These are phyloP conservation scores for Dreissena rostriformis DNA, from an alignment of 1,140 invertebrate genomes.

Conservation along the genomic window DNA sequence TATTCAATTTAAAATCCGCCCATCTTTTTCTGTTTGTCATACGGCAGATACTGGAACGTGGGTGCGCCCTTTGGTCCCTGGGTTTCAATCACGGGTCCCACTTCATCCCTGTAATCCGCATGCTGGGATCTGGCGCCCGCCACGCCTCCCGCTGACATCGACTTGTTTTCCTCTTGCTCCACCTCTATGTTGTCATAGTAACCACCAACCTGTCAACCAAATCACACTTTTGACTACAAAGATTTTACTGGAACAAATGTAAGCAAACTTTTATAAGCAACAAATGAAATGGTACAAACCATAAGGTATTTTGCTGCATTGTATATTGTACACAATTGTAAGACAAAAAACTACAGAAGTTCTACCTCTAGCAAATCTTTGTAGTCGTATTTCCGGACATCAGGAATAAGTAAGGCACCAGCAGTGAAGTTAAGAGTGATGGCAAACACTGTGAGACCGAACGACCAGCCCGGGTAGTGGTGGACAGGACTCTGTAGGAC, in stretches of 20 bases:
- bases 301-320: too few relatives aligned
- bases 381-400: constrained; percentile 49
- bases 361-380: constrained; percentile 45
- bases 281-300: too few relatives aligned
- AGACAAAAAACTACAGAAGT: not conserved
- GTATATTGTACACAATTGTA: too few relatives aligned
- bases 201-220: constrained; percentile 28
- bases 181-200: constrained; percentile 31
- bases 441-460: constrained; percentile 47
- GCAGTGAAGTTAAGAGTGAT: constrained; percentile 24
- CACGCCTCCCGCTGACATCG: not conserved
- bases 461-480: constrained; percentile 46
- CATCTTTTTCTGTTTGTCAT: constrained; percentile 37
- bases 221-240: too few relatives aligned
- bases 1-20: constrained; percentile 30
- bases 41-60: constrained; percentile 24
- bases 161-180: not conserved
- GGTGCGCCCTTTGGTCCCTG: constrained; percentile 22
- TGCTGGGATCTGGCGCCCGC: too few relatives aligned
- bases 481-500: not conserved
- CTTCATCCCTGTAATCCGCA: not conserved
- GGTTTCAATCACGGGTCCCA: constrained; percentile 20
- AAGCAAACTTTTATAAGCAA: too few relatives aligned
- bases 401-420: constrained; percentile 33
- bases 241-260: too few relatives aligned